Percentiles rank a stretch among this genome's conserved stretches.
Evolutionary conservation across 2,113 vertebrate genomes (phyloP).

Genomic region (Pteropus alecto): DNA sequence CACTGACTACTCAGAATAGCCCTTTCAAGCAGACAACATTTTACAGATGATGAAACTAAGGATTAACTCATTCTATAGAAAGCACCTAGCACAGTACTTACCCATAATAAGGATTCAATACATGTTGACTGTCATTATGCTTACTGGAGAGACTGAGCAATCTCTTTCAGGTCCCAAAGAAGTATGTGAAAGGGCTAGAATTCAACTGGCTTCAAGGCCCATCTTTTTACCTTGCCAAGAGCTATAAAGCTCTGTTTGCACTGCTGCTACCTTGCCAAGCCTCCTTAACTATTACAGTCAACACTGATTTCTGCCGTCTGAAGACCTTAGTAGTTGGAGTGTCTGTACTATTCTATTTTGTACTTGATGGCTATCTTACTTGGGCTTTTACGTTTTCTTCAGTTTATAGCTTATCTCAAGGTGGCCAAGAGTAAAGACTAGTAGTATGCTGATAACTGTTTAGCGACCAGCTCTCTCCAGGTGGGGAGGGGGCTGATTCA

Average conservation of each 20-base stretch:
- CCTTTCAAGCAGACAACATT: neutral
- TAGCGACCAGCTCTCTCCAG: neutral
- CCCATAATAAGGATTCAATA: neutral
- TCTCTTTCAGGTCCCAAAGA: neutral
- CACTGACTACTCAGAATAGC: neutral
- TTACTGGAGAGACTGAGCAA: neutral
- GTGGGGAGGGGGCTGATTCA: neutral
- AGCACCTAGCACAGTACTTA: neutral
- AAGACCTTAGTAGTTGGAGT: neutral
- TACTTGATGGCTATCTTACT: neutral
- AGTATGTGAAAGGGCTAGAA: neutral
- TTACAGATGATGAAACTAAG: neutral
- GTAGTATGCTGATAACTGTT: neutral
- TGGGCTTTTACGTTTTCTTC: neutral
- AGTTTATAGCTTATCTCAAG: neutral
- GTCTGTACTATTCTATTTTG: neutral
- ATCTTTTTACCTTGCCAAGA: too few species aligned
- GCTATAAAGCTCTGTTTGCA: neutral
- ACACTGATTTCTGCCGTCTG: neutral
- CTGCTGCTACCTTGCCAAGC: neutral
- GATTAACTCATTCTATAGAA: neutral
- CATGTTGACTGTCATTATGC: neutral
- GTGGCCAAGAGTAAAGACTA: neutral
- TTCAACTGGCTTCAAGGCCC: neutral
- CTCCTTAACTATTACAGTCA: neutral